phyloP scores from a whole-genome alignment of 2,797 vertebrate genomes.

The Naso thynnoides region DNA sequence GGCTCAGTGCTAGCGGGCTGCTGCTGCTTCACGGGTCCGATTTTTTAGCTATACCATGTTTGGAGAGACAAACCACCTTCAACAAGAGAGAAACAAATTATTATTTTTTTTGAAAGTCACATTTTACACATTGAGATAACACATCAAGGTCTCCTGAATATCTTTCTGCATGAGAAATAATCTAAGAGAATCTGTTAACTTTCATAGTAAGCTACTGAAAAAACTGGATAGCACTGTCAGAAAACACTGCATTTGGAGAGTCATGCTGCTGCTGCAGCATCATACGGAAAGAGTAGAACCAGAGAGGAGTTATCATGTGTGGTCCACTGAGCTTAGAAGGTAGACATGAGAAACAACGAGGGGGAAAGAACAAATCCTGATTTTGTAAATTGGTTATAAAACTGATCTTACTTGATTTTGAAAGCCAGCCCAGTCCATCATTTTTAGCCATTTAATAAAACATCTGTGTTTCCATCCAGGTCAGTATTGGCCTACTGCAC shows the following conservation, averaged over 20 bases:
- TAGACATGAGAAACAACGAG: neutral
- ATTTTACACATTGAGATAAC: slow-evolving; percentile 1
- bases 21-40: slow-evolving; percentile 86
- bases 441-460: neutral
- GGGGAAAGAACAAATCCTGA: neutral
- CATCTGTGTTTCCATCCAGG: slow-evolving; percentile 2
- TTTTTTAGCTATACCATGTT: slow-evolving; percentile 87
- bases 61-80: slow-evolving; percentile 88
- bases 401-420: neutral
- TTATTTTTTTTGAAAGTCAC: slow-evolving; percentile 11
- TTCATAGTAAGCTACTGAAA: neutral
- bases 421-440: neutral
- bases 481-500: neutral
- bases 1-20: slow-evolving; percentile 74
- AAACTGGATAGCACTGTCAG: neutral
- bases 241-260: neutral
- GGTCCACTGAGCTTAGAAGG: neutral
- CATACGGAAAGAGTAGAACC: neutral
- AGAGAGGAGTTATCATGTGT: neutral
- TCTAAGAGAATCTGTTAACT: neutral
- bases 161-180: neutral
- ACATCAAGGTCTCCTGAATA: neutral
- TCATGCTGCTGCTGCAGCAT: neutral
- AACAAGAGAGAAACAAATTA: slow-evolving; percentile 48
- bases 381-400: neutral